These are phyloP conservation scores for Ophion slaviceki DNA, from an alignment of 2,888 invertebrate genomes.

Conservation along the genomic window DNA sequence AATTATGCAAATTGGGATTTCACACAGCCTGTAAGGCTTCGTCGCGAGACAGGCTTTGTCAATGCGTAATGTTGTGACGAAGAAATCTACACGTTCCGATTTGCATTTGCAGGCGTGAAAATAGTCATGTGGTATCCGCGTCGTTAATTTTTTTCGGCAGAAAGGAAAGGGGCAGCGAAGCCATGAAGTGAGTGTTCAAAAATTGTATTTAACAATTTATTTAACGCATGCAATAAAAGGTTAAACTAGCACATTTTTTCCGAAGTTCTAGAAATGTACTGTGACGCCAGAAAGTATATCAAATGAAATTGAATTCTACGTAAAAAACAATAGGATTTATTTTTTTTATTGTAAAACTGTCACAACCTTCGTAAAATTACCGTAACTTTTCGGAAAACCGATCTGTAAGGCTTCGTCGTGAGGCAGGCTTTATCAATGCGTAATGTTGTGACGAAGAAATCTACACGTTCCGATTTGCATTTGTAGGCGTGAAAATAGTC, in stretches of 20 bases:
- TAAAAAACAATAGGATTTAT: too few relatives aligned
- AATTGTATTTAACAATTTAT: too few relatives aligned
- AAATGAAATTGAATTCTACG: too few relatives aligned
- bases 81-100: not conserved
- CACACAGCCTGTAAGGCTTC: conserved; percentile 7
- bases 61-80: conserved; percentile 11
- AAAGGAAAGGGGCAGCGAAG: too few relatives aligned
- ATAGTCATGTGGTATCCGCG: not conserved
- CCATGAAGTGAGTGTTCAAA: too few relatives aligned
- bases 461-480: not conserved
- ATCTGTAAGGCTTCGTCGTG: not conserved
- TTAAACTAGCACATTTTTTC: too few relatives aligned
- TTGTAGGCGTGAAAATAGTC: too few relatives aligned
- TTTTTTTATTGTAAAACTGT: too few relatives aligned
- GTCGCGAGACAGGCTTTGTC: not conserved
- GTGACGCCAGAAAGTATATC: too few relatives aligned
- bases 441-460: conserved; percentile 9
- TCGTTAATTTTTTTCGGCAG: not conserved
- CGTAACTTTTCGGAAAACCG: too few relatives aligned
- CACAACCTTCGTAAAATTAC: not conserved
- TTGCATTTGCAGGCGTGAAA: not conserved
- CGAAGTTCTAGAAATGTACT: too few relatives aligned
- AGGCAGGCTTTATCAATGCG: not conserved
- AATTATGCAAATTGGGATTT: conserved; percentile 17
- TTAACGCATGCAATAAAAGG: too few relatives aligned